phyloP scores from a whole-genome alignment of 1,140 invertebrate genomes.

The Matsumurasca onukii region DNA sequence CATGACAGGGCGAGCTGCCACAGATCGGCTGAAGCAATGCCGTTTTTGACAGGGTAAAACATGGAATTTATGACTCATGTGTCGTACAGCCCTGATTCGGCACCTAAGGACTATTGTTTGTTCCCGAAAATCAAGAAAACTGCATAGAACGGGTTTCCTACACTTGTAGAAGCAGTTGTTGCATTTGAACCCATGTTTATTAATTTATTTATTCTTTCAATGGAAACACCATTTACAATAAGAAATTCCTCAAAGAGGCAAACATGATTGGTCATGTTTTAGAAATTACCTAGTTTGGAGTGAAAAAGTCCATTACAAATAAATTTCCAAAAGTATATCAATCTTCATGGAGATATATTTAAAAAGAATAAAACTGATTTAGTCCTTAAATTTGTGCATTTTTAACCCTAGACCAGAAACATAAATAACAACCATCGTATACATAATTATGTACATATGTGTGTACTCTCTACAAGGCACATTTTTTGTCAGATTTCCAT shows the following conservation, averaged over 20 bases:
- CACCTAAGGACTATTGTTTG: slow-evolving; percentile 46
- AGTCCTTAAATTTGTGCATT: neutral
- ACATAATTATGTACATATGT: too few species aligned
- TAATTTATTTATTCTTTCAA: too few species aligned
- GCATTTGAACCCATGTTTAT: neutral
- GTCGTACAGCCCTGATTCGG: slow-evolving; percentile 45
- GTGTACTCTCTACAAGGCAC: too few species aligned
- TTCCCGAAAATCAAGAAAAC: slow-evolving; percentile 44
- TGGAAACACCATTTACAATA: too few species aligned
- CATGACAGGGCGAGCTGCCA: slow-evolving; percentile 42
- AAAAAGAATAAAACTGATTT: slow-evolving; percentile 10
- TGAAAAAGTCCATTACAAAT: slow-evolving; percentile 2
- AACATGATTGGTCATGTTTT: too few species aligned
- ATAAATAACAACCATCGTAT: neutral
- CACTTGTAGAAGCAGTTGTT: slow-evolving; percentile 9
- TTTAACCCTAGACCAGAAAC: neutral
- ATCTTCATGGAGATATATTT: slow-evolving; percentile 17
- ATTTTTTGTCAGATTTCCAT: too few species aligned
- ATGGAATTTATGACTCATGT: slow-evolving; percentile 43
- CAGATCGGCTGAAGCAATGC: slow-evolving; percentile 34
- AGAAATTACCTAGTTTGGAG: neutral
- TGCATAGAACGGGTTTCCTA: neutral
- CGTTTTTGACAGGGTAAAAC: slow-evolving; percentile 41
- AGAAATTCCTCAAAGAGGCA: too few species aligned
- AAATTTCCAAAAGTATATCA: neutral